A percentile compares a stretch with the other conserved stretches of the same genome.
Conservation (phyloP, 2,797 vertebrate species). For the Muscicapa comitata region DNA sequence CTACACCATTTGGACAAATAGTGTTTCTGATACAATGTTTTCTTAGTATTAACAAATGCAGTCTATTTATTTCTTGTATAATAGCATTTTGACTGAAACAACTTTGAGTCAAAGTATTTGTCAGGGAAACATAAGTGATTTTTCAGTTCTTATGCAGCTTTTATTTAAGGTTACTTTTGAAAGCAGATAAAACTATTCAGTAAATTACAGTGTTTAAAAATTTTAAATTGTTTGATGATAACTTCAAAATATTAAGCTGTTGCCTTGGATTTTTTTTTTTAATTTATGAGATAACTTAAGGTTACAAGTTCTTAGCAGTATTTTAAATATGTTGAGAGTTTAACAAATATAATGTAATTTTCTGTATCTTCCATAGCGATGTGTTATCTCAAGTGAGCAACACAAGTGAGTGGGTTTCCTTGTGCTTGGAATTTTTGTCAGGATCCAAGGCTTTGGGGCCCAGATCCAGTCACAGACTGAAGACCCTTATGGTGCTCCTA, state of each 20-base stretch:
- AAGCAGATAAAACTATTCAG: not conserved
- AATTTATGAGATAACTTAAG: not conserved
- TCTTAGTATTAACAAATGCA: not conserved
- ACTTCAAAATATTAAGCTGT: not conserved
- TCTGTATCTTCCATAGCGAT: not conserved
- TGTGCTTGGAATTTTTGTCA: not conserved
- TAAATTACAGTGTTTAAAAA: not conserved
- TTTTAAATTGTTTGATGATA: not conserved
- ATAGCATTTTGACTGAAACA: not conserved
- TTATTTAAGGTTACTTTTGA: not conserved
- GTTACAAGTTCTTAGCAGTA: not conserved
- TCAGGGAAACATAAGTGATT: not conserved
- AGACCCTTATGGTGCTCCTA: not conserved
- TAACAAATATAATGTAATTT: not conserved
- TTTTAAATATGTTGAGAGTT: not conserved
- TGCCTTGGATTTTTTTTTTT: not conserved
- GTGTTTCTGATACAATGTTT: not conserved
- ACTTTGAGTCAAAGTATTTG: not conserved
- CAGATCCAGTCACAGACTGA: not conserved
- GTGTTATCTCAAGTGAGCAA: not conserved
- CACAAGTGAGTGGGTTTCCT: accelerated
- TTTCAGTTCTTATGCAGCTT: not conserved
- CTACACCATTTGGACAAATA: not conserved
- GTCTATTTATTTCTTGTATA: not conserved
- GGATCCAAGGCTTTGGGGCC: not conserved